Evolutionary conservation across 1,140 invertebrate species (phyloP), one percentile per base, ranked within the genome.

Genomic region (Callitettix versicolor): DNA sequence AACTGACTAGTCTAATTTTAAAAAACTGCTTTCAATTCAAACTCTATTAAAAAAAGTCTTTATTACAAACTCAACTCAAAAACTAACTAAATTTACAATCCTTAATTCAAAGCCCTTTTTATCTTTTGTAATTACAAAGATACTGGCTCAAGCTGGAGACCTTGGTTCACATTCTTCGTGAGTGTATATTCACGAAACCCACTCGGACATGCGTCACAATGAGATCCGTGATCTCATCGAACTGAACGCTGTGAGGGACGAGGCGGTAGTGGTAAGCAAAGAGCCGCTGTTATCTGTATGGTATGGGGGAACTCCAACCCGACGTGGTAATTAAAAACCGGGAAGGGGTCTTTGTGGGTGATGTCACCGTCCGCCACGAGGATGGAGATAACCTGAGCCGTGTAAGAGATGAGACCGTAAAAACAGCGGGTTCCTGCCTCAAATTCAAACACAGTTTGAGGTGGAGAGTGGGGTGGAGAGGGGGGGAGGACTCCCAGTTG

Each of bases 321-420:
- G 33, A 53, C 57, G 33, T 5, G 59, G 0, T 9, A 11, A n/a
- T 34, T 43, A 44, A 15, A 54, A 47, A 38, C 55, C 58, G 46
- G 58, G 50, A 47, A 34, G 40, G 52, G 58, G 49, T 59, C 17
- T 44, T 58, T 21, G 64, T 67, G 42, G 58, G 64, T 46, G 67
- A 68, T 40, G 60, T 69, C 0, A 65, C 65, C n/a, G 62, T 69
- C 56, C 60, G 64, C 53, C 67, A 64, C 54, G 65, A 69, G 47
- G 62, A 67, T 20, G 48, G 44, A 11, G 43, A 61, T 7, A 67
- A 63, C 36, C 55, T 63, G 4, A 12, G 33, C 0, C 21, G 30
- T 0, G 61, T 53, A 0, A 53, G 52, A 0, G 42, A 22, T 20
- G 57, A 58, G n/a, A 60, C 1, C 12, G 26, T 1, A 60, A 62